A percentile compares a stretch with the other conserved stretches of the same genome.
Conservation (phyloP, 1,140 invertebrate genomes). For the Drosophila repleta region DNA sequence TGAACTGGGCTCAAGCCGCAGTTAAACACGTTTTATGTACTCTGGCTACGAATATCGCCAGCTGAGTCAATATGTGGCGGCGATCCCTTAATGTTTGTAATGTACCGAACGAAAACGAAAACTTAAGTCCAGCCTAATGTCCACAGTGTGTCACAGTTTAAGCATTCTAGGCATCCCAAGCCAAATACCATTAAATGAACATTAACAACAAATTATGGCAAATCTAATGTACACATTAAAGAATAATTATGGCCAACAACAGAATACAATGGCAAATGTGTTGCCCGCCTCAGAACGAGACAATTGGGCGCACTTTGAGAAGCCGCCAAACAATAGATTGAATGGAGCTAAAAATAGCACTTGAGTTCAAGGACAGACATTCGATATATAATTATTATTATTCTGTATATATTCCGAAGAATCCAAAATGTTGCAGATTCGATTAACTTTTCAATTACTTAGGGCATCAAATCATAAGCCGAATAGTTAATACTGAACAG, state of each 20-base stretch:
- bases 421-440: neutral
- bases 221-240: conserved; percentile 27
- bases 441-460: neutral
- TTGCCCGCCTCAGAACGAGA: neutral
- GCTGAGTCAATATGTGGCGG: neutral
- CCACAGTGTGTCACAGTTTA: neutral
- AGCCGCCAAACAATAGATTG: conserved; percentile 44
- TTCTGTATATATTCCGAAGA: neutral
- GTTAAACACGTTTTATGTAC: neutral
- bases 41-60: neutral
- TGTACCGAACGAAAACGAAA: neutral
- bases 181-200: neutral
- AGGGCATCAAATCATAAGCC: neutral
- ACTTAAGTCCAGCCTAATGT: neutral
- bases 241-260: conserved; percentile 38
- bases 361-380: conserved; percentile 20
- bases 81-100: neutral
- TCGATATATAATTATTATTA: neutral
- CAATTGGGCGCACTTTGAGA: conserved; percentile 7
- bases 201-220: conserved; percentile 4
- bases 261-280: conserved; percentile 2
- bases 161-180: neutral
- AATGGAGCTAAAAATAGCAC: conserved; percentile 16
- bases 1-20: neutral
- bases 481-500: neutral